A percentile compares a stretch with the other conserved stretches of the same genome.
Evolutionary conservation across 2,888 invertebrate genomes (phyloP).

Genomic region (Nebria salina): DNA sequence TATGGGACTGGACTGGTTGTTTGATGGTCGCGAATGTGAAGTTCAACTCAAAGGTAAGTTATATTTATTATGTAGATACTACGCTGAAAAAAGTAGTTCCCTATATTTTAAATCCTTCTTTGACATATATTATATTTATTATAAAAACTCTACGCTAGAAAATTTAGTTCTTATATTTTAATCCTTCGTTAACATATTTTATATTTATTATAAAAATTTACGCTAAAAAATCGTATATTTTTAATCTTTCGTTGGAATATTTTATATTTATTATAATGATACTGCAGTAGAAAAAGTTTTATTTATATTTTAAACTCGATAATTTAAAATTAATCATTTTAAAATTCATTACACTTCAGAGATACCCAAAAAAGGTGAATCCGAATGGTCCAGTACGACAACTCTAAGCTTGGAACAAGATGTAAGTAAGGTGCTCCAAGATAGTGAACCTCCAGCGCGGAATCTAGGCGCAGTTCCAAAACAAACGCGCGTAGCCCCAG

Average conservation of each 20-base stretch:
- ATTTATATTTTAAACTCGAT: no score
- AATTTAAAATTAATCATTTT: not conserved
- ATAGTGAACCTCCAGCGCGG: constrained; percentile 60
- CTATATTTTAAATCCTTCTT: no score
- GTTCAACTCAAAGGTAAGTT: constrained; percentile 52
- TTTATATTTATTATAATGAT: not conserved
- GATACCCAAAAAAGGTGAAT: constrained; percentile 59
- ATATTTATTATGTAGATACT: not conserved
- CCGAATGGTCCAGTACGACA: constrained; percentile 64
- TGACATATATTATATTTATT: no score
- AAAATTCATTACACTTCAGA: not conserved
- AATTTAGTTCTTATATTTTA: no score
- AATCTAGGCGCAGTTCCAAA: constrained; percentile 79
- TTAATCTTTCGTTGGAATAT: no score
- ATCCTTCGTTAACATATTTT: no score
- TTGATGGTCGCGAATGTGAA: constrained; percentile 62
- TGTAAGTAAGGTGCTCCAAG: constrained; percentile 66
- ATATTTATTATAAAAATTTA: no score
- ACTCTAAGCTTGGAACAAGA: constrained; percentile 63
- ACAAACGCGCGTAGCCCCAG: constrained; percentile 59
- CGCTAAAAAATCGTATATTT: no score
- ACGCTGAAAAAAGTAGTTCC: no score
- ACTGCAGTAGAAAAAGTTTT: no score
- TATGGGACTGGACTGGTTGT: constrained; percentile 73
- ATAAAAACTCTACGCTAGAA: no score